Base-by-base conservation (phyloP, 1,140 invertebrate species). In the Calephelis nemesis region DNA sequence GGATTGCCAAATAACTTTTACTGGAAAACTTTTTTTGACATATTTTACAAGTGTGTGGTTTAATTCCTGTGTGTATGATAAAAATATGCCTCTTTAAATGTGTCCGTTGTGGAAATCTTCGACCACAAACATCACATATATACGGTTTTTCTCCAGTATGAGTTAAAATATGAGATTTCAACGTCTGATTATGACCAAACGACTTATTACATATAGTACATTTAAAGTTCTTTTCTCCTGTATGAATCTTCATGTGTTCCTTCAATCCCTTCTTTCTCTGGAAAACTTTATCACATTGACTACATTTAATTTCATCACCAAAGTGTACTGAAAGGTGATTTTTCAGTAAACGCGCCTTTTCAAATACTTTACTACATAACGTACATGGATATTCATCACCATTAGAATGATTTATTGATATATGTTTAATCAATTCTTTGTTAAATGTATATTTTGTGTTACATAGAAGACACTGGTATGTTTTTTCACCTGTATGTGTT, bases 91-190 rank as follows among this genome's bases (percentile, higher is more conserved):
- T 95, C 72, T 95, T 95, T 19, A 97, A 84, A 3, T 95, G 95
- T 72, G 96, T 95, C 4, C 95, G 95, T 48, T 97, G 93, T 0
- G 96, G 96, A 79, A 98, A 98, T 52, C 94, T 93, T 73, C 97
- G 95, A 9, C 95, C 93, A 84, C 97, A 98, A 1, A 96, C 87
- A 45, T 94, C 92, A 82, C 97, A 99, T 47, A 95, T 93, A 85
- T 98, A 98, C 0, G 98, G 98, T 79, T 97, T 97, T 76, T 97
- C 96, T 0, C 98, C 87, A 0, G 96, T 97, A 88, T 98, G 97
- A 0, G 96, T 95, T 12, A 97, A 92, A 71, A 97, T 93, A 84
- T 98, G 97, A 58, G 96, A 84, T 79, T 96, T 93, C 66, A 98
- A 89, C 10, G 96, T 93, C 71, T 96, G 95, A 82, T 96, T 96